Conservation (phyloP, 2,113 vertebrate species). For the Prunella fulvescens region DNA sequence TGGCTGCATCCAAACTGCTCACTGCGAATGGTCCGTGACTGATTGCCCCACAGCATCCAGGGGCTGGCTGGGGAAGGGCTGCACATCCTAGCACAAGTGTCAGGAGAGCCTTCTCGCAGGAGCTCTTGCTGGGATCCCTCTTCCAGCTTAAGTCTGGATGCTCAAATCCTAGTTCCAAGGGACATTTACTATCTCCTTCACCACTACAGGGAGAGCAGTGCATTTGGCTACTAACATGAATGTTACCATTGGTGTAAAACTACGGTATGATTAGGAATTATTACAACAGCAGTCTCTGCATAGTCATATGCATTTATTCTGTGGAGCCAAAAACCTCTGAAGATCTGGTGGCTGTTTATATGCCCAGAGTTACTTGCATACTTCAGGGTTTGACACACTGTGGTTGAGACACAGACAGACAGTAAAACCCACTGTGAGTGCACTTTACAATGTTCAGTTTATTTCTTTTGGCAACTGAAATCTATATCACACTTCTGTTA, state of each 20-base stretch:
- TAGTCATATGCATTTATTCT: neutral
- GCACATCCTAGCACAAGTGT: neutral
- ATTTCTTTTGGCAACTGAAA: neutral
- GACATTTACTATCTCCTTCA: neutral
- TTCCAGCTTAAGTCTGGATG: neutral
- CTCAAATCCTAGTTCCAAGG: neutral
- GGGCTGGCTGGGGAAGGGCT: neutral
- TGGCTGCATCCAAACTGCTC: neutral
- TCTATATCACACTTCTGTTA: neutral
- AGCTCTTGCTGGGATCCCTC: neutral
- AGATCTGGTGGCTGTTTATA: neutral
- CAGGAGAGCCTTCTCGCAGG: neutral
- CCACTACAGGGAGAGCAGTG: neutral
- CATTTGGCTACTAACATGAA: neutral
- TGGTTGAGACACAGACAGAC: neutral
- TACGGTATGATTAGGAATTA: neutral
- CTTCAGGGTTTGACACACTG: neutral
- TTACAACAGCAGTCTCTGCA: neutral
- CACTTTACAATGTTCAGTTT: neutral
- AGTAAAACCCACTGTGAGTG: neutral
- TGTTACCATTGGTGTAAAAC: neutral
- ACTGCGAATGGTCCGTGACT: neutral
- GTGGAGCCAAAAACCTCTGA: neutral
- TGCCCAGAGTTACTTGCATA: neutral
- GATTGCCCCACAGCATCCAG: neutral